Evolutionary conservation across 2,113 vertebrate species (phyloP).

Genomic region (Mobula hypostoma): DNA sequence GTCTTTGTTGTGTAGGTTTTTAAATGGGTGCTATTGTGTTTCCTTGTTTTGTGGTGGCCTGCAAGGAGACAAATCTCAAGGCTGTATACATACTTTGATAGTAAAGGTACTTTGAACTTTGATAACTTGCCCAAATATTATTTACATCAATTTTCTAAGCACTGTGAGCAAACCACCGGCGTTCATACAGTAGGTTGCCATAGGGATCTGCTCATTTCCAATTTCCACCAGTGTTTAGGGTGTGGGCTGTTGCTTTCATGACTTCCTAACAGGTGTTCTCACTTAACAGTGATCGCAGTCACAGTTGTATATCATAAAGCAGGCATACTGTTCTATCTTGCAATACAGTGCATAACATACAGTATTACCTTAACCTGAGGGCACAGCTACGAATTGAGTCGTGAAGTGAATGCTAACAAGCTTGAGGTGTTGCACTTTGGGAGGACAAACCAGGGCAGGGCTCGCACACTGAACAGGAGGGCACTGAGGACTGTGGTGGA

Average conservation of each 20-base stretch:
- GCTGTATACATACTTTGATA: too few species aligned
- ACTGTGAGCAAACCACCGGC: too few species aligned
- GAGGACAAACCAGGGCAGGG: too few species aligned
- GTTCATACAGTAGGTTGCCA: background rate
- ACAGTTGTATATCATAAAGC: background rate
- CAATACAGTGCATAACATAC: background rate
- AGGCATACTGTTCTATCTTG: background rate
- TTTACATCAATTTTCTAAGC: background rate
- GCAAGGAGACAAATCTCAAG: too few species aligned
- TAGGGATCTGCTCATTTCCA: background rate
- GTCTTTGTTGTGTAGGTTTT: too few species aligned
- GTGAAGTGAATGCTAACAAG: background rate
- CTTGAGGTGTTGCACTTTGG: too few species aligned
- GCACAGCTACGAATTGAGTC: background rate
- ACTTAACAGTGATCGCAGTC: background rate
- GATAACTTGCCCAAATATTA: background rate
- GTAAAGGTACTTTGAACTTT: too few species aligned
- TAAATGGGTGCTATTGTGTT: too few species aligned
- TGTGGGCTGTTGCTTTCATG: background rate
- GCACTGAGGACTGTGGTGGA: too few species aligned
- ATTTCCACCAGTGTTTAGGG: background rate
- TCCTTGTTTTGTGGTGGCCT: too few species aligned
- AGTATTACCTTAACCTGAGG: background rate
- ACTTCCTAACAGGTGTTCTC: too few species aligned
- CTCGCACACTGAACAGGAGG: too few species aligned